These are phyloP conservation scores for Masticophis lateralis DNA, from an alignment of 2,797 vertebrate species.

Conservation along the genomic window DNA sequence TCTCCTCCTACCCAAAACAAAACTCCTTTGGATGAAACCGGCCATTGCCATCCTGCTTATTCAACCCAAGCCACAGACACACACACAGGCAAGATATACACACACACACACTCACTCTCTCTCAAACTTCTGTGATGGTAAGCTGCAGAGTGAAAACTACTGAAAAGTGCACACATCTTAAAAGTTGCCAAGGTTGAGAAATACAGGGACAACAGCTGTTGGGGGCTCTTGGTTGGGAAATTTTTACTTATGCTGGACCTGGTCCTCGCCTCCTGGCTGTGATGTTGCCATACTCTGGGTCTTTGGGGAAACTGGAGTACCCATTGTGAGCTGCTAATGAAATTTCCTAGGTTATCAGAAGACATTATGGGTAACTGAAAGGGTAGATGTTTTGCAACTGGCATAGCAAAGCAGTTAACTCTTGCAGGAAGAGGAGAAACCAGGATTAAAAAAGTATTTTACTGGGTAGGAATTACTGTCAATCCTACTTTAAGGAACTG, in stretches of 20 bases:
- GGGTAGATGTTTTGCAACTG: too few species aligned
- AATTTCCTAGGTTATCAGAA: not conserved
- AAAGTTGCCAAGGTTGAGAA: not conserved
- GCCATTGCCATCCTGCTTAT: too few species aligned
- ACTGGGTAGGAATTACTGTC: not conserved
- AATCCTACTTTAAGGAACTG: not conserved
- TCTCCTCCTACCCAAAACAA: too few species aligned
- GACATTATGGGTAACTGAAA: too few species aligned
- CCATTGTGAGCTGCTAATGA: not conserved
- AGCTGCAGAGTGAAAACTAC: too few species aligned
- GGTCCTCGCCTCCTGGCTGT: not conserved
- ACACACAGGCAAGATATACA: too few species aligned
- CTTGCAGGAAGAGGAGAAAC: not conserved
- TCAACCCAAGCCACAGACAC: too few species aligned
- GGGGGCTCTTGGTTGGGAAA: not conserved
- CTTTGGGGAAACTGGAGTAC: not conserved
- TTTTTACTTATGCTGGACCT: not conserved
- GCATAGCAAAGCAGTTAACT: not conserved
- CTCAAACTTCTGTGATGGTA: too few species aligned
- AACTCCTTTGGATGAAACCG: too few species aligned
- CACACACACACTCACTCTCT: too few species aligned
- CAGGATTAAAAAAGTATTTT: not conserved
- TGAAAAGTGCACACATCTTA: not conserved
- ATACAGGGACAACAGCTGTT: not conserved
- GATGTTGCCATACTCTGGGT: not conserved